These are phyloP conservation scores for Bellardia pandia DNA, from an alignment of 2,888 invertebrate species.

Conservation along the genomic window DNA sequence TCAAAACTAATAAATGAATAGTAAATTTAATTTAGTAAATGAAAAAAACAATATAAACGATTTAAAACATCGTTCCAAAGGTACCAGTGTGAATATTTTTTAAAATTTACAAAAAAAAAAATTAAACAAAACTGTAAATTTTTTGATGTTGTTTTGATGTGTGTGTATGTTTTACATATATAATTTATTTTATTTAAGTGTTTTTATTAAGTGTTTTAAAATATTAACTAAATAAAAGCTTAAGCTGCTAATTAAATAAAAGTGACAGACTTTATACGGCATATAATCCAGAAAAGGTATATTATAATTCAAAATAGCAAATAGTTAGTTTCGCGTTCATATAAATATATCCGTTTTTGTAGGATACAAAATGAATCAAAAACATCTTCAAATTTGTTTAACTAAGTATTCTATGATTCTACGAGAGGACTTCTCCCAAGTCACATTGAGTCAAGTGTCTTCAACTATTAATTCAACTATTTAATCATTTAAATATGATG, in stretches of 20 bases:
- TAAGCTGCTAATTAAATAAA: not conserved
- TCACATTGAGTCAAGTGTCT: no score
- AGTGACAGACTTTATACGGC: no score
- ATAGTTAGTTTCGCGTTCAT: no score
- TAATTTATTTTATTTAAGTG: slow-evolving; percentile 40
- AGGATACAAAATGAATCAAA: no score
- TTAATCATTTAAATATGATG: no score
- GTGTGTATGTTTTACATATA: slow-evolving; percentile 52
- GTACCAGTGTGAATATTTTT: slow-evolving; percentile 65
- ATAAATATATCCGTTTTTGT: no score
- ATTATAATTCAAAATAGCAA: no score
- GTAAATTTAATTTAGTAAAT: slow-evolving; percentile 48
- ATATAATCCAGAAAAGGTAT: no score
- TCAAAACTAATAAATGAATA: slow-evolving; percentile 62
- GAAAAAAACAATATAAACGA: slow-evolving; percentile 27
- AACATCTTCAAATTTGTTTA: no score
- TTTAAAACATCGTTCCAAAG: slow-evolving; percentile 63
- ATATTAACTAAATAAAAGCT: slow-evolving; percentile 8
- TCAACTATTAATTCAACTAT: no score
- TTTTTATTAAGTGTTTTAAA: slow-evolving; percentile 50
- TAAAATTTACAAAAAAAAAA: slow-evolving; percentile 46
- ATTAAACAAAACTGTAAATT: slow-evolving; percentile 41
- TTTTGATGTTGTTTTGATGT: slow-evolving; percentile 70
- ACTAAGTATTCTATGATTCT: no score
- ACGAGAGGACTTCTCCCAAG: no score